Evolutionary conservation across 2,888 invertebrate genomes (phyloP).

Genomic region (Sphaerophoria taeniata): DNA sequence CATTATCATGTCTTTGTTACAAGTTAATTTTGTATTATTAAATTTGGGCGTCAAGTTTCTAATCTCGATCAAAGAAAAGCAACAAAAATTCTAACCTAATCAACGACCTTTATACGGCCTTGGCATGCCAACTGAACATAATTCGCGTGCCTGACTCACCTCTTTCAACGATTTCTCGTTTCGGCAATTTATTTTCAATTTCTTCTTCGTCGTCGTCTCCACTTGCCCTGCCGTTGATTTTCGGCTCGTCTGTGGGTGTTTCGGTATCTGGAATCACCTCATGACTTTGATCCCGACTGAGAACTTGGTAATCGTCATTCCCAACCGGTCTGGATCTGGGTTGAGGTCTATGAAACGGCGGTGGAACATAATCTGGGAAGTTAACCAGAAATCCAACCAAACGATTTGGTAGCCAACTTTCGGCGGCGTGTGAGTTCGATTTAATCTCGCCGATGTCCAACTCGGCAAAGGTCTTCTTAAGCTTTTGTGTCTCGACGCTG

Average conservation of each 20-base stretch:
- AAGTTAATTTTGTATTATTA: constrained; percentile 8
- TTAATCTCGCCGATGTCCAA: constrained; percentile 87
- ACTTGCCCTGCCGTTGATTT: constrained; percentile 64
- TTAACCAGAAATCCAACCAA: constrained; percentile 80
- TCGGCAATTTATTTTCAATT: constrained; percentile 79
- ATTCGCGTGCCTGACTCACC: constrained; percentile 75
- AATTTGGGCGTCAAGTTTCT: neutral
- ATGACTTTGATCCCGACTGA: constrained; percentile 78
- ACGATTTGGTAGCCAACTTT: constrained; percentile 81
- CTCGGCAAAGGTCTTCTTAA: constrained; percentile 94
- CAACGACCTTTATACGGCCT: constrained; percentile 36
- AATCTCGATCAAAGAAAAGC: neutral
- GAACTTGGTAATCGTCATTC: constrained; percentile 81
- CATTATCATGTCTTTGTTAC: constrained; percentile 35
- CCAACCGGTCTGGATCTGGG: constrained; percentile 76
- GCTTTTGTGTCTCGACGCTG: constrained; percentile 87
- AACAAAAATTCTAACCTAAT: neutral
- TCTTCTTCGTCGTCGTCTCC: constrained; percentile 75
- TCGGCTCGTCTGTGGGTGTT: constrained; percentile 79
- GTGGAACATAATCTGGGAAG: constrained; percentile 81
- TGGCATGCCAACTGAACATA: neutral
- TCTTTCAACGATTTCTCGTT: constrained; percentile 78
- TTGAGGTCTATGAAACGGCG: constrained; percentile 77
- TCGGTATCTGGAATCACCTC: constrained; percentile 88
- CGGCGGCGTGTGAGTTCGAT: constrained; percentile 77